Evolutionary conservation across 1,140 invertebrate species (phyloP).

Genomic region (Procambarus virginalis): DNA sequence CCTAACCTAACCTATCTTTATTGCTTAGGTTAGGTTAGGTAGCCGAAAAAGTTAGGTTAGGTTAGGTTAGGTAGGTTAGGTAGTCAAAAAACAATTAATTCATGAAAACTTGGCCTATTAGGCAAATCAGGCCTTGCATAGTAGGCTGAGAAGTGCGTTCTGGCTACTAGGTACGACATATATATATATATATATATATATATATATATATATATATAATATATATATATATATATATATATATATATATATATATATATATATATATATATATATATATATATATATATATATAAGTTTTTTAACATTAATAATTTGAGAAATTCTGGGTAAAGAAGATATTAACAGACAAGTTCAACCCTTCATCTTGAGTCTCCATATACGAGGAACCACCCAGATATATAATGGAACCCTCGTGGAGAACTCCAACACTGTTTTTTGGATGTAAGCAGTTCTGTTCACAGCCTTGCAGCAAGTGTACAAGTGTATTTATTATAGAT

Average conservation of each 20-base stretch:
- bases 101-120: no score
- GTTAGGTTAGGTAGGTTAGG: no score
- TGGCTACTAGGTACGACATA: no score
- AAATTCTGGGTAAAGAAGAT: background rate
- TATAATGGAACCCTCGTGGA: constrained; percentile 49
- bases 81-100: no score
- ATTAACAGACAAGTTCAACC: constrained; percentile 26
- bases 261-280: background rate
- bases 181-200: background rate
- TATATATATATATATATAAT: no score
- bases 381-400: constrained; percentile 45
- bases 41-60: no score
- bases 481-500: constrained; percentile 11
- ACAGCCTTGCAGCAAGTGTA: constrained; percentile 48
- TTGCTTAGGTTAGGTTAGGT: no score
- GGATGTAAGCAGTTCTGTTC: constrained; percentile 13
- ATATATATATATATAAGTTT: background rate
- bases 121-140: no score
- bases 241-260: no score
- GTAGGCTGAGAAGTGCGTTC: no score
- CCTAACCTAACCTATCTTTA: no score
- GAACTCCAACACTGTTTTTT: constrained; percentile 17
- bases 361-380: constrained; percentile 35
- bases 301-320: background rate
- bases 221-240: no score